Evolutionary conservation across 2,113 vertebrate genomes (phyloP), one percentile per base, ranked within the genome.

Genomic region (Danionella cerebrum): DNA sequence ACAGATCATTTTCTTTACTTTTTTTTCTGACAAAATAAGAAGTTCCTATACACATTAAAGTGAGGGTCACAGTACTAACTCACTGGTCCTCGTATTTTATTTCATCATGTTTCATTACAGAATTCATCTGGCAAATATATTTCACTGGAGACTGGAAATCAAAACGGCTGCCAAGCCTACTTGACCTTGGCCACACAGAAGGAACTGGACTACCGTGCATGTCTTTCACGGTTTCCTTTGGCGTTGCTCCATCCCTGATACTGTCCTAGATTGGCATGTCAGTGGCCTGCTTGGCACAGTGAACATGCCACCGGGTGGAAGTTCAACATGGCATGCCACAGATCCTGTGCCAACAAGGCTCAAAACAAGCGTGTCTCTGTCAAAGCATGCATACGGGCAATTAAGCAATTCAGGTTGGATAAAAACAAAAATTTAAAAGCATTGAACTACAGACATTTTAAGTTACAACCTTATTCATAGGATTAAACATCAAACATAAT

Each of bases 171-270:
- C 81, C 84, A 85, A 84, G 77, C 73, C 77, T 81, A 82, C 78
- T 79, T 87, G 81, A 87, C 86, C 84, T 86, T 86, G 84, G 82
- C 80, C 79, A 71, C 72, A 64, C 74, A 54, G 77, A 33, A 33
- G 80, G 79, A 54, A 52, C 62, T 31, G 48, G 55, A 66, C 71
- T 70, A 69, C 11, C 29, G 55, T 59, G 72, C 41, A 54, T 60
- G 9, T 67, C 65, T 38, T 69, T 75, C 69, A 48, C 70, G 44
- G 78, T 65, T 53, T 35, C 14, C 55, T 62, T 69, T 84, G 84
- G 83, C 79, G 31, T 4, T 0, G 29, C 18, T 76, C 83, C 86
- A 76, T 24, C 4, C 44, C 77, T 80, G 78, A 79, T 51, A 21
- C 63, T 77, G 80, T 76, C 76, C 51, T 41, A 42, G 78, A 80